Conservation (phyloP, 1,140 invertebrate genomes). For the Heliconius hermathena region DNA sequence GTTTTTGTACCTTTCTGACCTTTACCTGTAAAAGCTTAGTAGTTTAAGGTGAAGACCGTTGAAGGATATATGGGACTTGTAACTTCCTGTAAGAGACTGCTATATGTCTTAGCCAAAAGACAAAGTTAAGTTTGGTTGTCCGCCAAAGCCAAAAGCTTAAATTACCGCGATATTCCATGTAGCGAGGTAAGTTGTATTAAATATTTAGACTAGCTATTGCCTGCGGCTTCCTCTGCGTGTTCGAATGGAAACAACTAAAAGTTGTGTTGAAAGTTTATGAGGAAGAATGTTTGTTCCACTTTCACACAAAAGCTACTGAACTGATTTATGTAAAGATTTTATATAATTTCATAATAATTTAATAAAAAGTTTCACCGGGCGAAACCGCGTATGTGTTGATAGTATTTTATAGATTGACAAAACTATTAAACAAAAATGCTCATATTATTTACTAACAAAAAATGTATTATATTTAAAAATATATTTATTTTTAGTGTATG, state of each 20-base stretch:
- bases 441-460: background rate
- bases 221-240: too few species aligned
- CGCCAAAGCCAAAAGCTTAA: background rate
- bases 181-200: background rate
- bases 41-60: background rate
- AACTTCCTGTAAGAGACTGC: background rate
- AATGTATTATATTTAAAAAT: background rate
- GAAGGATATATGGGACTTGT: background rate
- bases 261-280: too few species aligned
- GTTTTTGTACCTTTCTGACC: background rate
- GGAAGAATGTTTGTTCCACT: too few species aligned
- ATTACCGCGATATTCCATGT: background rate
- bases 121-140: background rate
- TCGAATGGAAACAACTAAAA: background rate
- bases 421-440: too few species aligned
- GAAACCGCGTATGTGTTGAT: too few species aligned
- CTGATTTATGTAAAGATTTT: too few species aligned
- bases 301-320: too few species aligned
- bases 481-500: background rate
- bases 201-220: background rate
- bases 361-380: too few species aligned
- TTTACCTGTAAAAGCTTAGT: background rate
- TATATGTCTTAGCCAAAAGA: background rate
- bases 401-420: too few species aligned
- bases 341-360: too few species aligned